phyloP scores from a whole-genome alignment of 53 echinoderm and acorn worm genomes.

The Paelopatides confundens region DNA sequence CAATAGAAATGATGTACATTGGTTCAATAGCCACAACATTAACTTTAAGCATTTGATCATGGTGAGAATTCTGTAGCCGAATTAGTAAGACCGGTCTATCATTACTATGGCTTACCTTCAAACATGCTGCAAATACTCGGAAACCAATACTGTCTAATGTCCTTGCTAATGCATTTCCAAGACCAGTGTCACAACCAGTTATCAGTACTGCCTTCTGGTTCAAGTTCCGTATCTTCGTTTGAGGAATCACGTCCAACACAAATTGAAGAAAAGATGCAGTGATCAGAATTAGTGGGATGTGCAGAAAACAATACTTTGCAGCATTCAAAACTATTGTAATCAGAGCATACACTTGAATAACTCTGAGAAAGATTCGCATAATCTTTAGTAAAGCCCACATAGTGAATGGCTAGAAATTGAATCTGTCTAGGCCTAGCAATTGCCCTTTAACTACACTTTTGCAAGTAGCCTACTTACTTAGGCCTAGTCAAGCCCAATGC shows the following conservation, averaged over 20 bases:
- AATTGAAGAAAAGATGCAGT: constrained; percentile 2
- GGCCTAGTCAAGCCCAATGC: no score
- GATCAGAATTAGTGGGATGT: background rate
- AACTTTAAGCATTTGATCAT: no score
- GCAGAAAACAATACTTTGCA: background rate
- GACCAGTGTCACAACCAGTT: constrained; percentile 83
- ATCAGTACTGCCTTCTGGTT: constrained; percentile 70
- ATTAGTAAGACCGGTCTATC: no score
- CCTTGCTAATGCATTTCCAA: constrained; percentile 77
- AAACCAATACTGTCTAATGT: constrained; percentile 70
- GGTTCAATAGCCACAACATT: no score
- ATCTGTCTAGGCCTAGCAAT: no score
- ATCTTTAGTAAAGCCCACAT: background rate
- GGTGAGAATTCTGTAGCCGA: no score
- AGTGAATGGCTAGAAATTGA: background rate
- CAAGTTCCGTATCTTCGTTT: background rate
- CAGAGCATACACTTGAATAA: background rate
- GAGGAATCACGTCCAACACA: background rate
- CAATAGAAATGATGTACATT: no score
- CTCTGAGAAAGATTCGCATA: background rate
- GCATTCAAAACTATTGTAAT: background rate
- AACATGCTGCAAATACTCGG: constrained; percentile 77
- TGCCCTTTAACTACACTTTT: no score
- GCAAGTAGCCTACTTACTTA: no score
- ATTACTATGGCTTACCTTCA: constrained; percentile 50